Evolutionary conservation across 2,888 invertebrate genomes (phyloP).

Genomic region (Leucozona laternaria): DNA sequence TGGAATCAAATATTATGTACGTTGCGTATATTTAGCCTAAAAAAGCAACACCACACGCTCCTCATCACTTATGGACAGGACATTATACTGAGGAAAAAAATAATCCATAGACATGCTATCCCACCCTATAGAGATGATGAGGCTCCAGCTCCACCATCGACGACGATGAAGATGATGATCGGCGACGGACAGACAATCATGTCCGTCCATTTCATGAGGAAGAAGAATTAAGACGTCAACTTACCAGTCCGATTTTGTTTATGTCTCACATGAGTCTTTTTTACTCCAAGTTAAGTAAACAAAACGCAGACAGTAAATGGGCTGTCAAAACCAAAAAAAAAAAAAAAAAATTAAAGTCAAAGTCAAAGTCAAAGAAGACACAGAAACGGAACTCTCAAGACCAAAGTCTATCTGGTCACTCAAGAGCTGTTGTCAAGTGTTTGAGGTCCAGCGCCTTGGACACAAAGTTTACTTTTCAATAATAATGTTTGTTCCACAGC

Average conservation of each 20-base stretch:
- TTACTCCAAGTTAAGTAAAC: constrained; percentile 64
- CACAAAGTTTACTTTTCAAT: constrained; percentile 65
- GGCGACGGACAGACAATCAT: constrained; percentile 10
- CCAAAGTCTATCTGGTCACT: constrained; percentile 51
- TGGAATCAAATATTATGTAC: neutral
- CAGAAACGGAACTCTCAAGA: constrained; percentile 41
- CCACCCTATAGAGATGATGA: constrained; percentile 38
- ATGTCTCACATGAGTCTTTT: constrained; percentile 58
- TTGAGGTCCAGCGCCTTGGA: constrained; percentile 56
- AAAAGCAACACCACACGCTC: constrained; percentile 38
- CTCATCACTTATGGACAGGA: constrained; percentile 64
- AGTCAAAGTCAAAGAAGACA: neutral
- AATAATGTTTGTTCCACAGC: constrained; percentile 51
- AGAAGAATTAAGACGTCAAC: constrained; percentile 73
- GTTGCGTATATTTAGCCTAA: constrained; percentile 15
- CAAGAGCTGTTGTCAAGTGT: constrained; percentile 59
- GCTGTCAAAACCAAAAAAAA: constrained; percentile 20
- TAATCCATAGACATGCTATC: constrained; percentile 26
- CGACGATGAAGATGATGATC: neutral
- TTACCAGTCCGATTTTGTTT: constrained; percentile 67
- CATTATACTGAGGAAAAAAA: neutral
- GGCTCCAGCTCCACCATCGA: neutral
- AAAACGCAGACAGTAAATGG: constrained; percentile 59
- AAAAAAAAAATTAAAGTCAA: neutral
- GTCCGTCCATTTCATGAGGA: constrained; percentile 18